Percentiles rank a stretch among this genome's conserved stretches.
Evolutionary conservation across 2,888 invertebrate genomes (phyloP).

Genomic region (Hyposoter didymator): DNA sequence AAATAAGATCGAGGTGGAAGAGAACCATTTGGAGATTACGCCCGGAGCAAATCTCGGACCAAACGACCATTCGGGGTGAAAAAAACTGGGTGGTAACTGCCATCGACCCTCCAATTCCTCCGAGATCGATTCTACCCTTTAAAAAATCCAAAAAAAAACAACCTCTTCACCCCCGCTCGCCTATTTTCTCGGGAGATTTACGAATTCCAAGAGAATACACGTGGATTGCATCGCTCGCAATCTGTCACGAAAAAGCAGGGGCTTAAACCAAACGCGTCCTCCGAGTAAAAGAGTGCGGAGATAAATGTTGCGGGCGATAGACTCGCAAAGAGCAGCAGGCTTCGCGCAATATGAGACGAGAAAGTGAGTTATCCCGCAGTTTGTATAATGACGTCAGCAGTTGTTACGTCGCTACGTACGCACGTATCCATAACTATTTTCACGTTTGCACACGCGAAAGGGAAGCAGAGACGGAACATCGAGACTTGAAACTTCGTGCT

Average conservation of each 20-base stretch:
- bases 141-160: conserved; percentile 23
- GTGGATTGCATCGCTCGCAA: conserved; percentile 42
- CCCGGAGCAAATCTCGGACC: conserved; percentile 40
- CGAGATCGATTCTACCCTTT: conserved; percentile 38
- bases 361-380: conserved; percentile 73
- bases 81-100: conserved; percentile 72
- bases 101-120: conserved; percentile 23
- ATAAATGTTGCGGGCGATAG: conserved; percentile 41
- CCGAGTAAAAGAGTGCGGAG: conserved; percentile 24
- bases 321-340: conserved; percentile 23
- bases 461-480: neutral
- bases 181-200: conserved; percentile 42
- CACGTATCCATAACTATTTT: conserved; percentile 11
- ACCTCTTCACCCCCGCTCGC: neutral
- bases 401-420: conserved; percentile 77
- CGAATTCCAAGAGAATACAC: conserved; percentile 22
- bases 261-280: conserved; percentile 66
- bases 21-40: conserved; percentile 43
- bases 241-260: conserved; percentile 66
- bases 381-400: conserved; percentile 84
- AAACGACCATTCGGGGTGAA: conserved; percentile 56
- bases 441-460: neutral
- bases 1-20: conserved; percentile 6
- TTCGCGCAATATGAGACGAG: conserved; percentile 37
- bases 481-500: neutral